A percentile compares a stretch with the other conserved stretches of the same genome.
phyloP scores from a whole-genome alignment of 2,113 vertebrate species.

The Bubo scandiacus region DNA sequence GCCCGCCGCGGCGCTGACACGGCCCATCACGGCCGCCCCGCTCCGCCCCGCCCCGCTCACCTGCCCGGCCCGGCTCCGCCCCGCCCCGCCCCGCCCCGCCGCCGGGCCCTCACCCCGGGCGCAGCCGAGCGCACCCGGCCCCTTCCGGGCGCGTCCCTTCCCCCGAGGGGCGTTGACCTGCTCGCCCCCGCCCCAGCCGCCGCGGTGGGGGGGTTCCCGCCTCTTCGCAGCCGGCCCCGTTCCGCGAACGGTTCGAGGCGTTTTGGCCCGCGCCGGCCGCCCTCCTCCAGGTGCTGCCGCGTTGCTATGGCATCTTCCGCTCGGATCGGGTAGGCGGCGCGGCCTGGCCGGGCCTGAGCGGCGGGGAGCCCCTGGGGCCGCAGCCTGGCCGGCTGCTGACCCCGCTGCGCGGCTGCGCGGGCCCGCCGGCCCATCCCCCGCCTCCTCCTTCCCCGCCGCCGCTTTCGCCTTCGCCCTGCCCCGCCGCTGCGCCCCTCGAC shows the following conservation, averaged over 20 bases:
- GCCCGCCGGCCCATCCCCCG: not conserved
- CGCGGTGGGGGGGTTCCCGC: not conserved
- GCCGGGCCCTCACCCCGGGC: too few relatives aligned
- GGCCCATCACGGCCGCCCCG: too few relatives aligned
- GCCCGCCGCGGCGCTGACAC: not conserved
- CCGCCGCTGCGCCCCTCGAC: not conserved
- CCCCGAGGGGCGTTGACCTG: not conserved
- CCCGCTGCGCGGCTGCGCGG: not conserved
- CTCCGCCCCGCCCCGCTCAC: too few relatives aligned
- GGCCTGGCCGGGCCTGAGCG: not conserved
- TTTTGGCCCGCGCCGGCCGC: slow-evolving; percentile 50
- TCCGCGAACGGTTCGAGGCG: not conserved
- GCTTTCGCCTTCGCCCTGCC: not conserved
- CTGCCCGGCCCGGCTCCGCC: not conserved
- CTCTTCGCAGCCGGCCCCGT: not conserved
- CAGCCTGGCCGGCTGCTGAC: not conserved
- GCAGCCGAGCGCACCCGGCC: not conserved
- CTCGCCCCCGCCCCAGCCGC: not conserved
- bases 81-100: not conserved
- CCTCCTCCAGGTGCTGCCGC: not conserved
- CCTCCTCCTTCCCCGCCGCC: not conserved
- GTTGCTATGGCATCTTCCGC: slow-evolving; percentile 17
- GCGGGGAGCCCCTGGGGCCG: not conserved
- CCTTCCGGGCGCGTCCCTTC: not conserved
- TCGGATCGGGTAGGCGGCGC: not conserved